phyloP scores from a whole-genome alignment of 2,888 invertebrate species.

The Reticulitermes lucifugus region DNA sequence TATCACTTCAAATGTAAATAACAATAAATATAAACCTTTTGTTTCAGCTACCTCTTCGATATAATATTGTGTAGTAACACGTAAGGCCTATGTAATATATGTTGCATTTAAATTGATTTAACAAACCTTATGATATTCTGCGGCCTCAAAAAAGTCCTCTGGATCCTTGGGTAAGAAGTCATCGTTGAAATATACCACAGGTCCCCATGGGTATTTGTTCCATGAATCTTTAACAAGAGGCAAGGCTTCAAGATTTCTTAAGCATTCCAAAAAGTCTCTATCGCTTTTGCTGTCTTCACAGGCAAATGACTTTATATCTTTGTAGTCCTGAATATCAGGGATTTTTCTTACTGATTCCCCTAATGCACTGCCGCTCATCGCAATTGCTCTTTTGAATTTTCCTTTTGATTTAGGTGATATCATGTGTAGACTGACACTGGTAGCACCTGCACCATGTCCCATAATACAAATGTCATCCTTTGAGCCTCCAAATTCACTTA shows the following conservation, averaged over 20 bases:
- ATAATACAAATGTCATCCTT: constrained; percentile 80
- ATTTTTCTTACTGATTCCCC: background rate
- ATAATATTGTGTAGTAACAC: too few species aligned
- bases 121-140: constrained; percentile 50
- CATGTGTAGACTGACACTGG: constrained; percentile 82
- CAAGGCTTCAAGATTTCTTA: constrained; percentile 72
- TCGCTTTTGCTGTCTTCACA: background rate
- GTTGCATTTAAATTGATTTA: background rate
- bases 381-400: constrained; percentile 79
- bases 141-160: constrained; percentile 53
- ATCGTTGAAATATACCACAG: constrained; percentile 82
- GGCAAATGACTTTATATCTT: background rate
- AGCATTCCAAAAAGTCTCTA: constrained; percentile 74
- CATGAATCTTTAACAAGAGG: constrained; percentile 66
- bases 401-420: constrained; percentile 67
- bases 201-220: constrained; percentile 76
- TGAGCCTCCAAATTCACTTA: constrained; percentile 80
- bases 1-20: too few species aligned
- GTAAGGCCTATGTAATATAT: too few species aligned
- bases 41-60: too few species aligned
- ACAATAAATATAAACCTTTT: too few species aligned
- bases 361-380: constrained; percentile 83
- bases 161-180: constrained; percentile 78
- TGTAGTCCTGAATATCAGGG: background rate
- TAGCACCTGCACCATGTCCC: constrained; percentile 84